These are phyloP conservation scores for Melierax canorus DNA, from an alignment of 2,113 vertebrate genomes.

Conservation along the genomic window DNA sequence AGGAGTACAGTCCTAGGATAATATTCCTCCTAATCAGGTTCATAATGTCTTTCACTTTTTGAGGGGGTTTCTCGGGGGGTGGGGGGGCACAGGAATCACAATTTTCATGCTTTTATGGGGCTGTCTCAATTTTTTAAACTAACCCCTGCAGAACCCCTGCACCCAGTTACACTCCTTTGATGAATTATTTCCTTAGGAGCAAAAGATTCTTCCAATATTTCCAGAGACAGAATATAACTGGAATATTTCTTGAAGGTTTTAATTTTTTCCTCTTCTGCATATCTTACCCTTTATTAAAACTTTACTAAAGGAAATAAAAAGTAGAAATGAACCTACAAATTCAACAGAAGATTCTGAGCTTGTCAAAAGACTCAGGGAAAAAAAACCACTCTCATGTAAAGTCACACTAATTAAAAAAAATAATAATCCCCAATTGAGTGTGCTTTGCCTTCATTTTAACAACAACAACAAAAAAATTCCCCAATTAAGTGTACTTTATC, in stretches of 20 bases:
- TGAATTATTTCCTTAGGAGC: background rate
- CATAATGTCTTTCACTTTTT: background rate
- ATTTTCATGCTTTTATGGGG: background rate
- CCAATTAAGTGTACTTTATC: slow-evolving; percentile 43
- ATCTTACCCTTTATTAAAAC: slow-evolving; percentile 6
- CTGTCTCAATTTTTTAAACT: background rate
- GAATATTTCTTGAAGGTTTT: background rate
- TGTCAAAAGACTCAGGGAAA: slow-evolving; percentile 1
- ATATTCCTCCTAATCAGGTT: background rate
- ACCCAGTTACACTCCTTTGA: background rate
- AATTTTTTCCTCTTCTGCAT: background rate
- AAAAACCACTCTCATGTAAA: background rate
- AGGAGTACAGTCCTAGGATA: background rate
- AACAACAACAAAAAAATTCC: background rate
- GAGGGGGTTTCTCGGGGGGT: background rate
- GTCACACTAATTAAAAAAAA: background rate
- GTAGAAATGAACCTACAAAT: background rate
- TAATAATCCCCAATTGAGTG: slow-evolving; percentile 10
- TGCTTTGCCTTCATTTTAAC: slow-evolving; percentile 5
- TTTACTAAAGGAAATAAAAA: background rate
- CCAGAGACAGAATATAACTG: background rate
- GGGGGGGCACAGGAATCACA: no score
- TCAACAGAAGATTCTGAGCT: slow-evolving; percentile 24
- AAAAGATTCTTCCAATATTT: background rate
- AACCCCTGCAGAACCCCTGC: background rate